phyloP scores from a whole-genome alignment of 2,113 vertebrate species.

The Conger conger region DNA sequence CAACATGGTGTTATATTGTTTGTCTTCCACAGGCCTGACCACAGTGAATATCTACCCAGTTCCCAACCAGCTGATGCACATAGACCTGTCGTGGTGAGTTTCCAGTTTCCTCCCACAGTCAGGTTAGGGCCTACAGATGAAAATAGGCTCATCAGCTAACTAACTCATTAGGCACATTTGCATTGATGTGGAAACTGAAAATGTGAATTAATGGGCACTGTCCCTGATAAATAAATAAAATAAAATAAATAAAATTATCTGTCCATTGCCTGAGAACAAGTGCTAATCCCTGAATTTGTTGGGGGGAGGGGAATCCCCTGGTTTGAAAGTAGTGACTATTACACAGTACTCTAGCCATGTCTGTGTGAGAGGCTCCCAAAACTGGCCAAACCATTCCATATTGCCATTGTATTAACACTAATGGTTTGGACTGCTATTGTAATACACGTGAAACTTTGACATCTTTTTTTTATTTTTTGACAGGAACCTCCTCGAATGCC shows the following conservation, averaged over 20 bases:
- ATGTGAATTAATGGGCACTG: no score
- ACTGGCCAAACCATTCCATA: neutral
- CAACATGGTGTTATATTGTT: neutral
- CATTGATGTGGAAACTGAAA: no score
- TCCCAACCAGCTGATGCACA: conserved; percentile 80
- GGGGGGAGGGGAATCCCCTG: neutral
- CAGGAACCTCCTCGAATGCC: conserved; percentile 87
- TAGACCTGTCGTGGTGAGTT: conserved; percentile 91
- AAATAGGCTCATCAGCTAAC: no score
- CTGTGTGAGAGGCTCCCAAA: neutral
- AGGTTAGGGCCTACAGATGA: no score
- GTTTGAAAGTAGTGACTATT: neutral
- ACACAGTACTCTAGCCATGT: neutral
- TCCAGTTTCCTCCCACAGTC: no score
- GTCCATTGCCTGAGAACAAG: neutral
- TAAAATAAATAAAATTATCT: no score
- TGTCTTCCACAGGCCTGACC: conserved; percentile 74
- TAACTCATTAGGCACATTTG: no score
- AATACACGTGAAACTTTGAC: neutral
- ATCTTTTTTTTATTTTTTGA: conserved; percentile 26
- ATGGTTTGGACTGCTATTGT: neutral
- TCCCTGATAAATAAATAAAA: no score
- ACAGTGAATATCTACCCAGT: conserved; percentile 85
- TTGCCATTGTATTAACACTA: neutral
- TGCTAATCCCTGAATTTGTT: neutral